Conservation (phyloP, 2,113 vertebrate species). For the Canis aureus region DNA sequence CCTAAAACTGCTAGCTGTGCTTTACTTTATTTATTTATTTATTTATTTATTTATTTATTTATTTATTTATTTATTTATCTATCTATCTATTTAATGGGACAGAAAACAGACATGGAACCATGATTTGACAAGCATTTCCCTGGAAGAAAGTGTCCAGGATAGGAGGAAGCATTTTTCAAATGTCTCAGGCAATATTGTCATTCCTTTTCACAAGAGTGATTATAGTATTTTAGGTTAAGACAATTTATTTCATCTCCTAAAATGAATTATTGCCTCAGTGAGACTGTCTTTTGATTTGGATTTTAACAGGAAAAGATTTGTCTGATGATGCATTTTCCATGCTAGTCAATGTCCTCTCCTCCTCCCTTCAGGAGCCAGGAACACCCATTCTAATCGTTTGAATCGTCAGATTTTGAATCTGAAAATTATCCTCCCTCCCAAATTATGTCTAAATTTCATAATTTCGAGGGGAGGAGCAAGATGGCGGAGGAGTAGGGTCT, state of each 20-base stretch:
- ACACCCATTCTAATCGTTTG: background rate
- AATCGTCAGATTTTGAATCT: background rate
- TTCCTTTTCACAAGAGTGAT: background rate
- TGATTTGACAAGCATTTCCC: background rate
- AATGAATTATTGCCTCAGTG: background rate
- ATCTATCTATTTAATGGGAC: background rate
- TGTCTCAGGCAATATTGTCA: background rate
- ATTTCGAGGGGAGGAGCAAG: no score
- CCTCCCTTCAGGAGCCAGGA: background rate
- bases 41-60: background rate
- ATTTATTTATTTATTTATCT: background rate
- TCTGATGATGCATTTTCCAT: conserved; percentile 67
- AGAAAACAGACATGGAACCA: background rate
- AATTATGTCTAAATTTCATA: conserved; percentile 29
- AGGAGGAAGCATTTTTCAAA: background rate
- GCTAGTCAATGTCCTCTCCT: conserved; percentile 7
- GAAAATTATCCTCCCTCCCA: background rate
- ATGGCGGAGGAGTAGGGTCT: no score
- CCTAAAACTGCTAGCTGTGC: background rate
- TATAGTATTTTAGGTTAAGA: conserved; percentile 26
- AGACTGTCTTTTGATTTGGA: conserved; percentile 69
- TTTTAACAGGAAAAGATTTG: conserved; percentile 65
- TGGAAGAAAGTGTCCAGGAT: background rate
- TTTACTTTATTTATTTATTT: background rate
- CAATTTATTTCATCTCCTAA: conserved; percentile 58